Conservation (phyloP, 2,797 vertebrate genomes). For the Delichon dasypus region DNA sequence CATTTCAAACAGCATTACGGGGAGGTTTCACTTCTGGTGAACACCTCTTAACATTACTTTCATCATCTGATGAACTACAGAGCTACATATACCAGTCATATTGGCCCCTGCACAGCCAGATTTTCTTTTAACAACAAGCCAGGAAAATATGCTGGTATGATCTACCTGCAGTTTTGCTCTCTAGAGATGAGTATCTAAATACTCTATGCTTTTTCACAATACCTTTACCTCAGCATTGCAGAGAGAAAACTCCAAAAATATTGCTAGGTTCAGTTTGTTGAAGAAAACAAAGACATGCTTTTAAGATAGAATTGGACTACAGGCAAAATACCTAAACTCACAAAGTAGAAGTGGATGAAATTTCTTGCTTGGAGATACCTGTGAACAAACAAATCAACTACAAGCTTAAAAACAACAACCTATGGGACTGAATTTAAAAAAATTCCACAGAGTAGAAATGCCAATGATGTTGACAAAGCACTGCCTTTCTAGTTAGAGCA, state of each 20-base stretch:
- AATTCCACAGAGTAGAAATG: background rate
- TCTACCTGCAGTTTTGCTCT: background rate
- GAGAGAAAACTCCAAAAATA: background rate
- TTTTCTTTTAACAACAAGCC: background rate
- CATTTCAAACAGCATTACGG: background rate
- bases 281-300: background rate
- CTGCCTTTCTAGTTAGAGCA: background rate
- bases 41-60: background rate
- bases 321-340: constrained; percentile 4
- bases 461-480: background rate
- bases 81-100: background rate
- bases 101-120: background rate
- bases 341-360: background rate
- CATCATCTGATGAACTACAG: background rate
- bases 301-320: background rate
- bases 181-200: background rate
- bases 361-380: constrained; percentile 28
- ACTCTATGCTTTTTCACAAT: background rate
- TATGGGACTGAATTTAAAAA: background rate
- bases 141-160: background rate
- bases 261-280: background rate
- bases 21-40: background rate
- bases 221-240: background rate
- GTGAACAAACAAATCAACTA: constrained; percentile 30
- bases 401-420: background rate